Evolutionary conservation across 2,113 vertebrate genomes (phyloP).

Genomic region (Lepus europaeus): DNA sequence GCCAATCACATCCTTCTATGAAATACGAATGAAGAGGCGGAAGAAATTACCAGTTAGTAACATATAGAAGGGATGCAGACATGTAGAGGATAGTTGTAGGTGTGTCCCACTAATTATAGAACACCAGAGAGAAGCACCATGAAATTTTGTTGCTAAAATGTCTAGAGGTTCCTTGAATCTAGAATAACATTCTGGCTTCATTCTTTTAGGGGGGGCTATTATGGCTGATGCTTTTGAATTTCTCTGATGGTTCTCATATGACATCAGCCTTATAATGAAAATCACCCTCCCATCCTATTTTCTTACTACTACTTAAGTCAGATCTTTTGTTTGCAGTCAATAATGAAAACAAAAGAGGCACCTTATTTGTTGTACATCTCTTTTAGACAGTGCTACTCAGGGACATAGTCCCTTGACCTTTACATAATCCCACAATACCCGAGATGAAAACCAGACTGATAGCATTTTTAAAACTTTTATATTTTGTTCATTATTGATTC

Average conservation of each 20-base stretch:
- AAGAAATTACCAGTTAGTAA: neutral
- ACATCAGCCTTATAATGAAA: neutral
- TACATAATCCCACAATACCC: neutral
- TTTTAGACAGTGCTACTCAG: neutral
- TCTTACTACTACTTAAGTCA: neutral
- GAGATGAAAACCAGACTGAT: neutral
- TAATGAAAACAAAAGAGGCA: constrained; percentile 28
- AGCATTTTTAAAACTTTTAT: neutral
- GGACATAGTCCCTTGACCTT: neutral
- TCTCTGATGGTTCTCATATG: neutral
- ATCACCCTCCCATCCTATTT: neutral
- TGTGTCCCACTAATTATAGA: neutral
- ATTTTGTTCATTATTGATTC: neutral
- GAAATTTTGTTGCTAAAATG: neutral
- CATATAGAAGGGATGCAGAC: neutral
- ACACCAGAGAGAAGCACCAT: neutral
- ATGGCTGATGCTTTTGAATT: neutral
- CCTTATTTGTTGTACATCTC: neutral
- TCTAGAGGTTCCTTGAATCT: neutral
- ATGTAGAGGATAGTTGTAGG: neutral
- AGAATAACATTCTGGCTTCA: neutral
- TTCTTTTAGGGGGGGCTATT: neutral
- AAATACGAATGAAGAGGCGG: neutral
- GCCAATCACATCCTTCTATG: neutral
- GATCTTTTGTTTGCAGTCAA: neutral